Evolutionary conservation across 2,113 vertebrate genomes (phyloP), one percentile per base, ranked within the genome.

Genomic region (Talpa occidentalis): DNA sequence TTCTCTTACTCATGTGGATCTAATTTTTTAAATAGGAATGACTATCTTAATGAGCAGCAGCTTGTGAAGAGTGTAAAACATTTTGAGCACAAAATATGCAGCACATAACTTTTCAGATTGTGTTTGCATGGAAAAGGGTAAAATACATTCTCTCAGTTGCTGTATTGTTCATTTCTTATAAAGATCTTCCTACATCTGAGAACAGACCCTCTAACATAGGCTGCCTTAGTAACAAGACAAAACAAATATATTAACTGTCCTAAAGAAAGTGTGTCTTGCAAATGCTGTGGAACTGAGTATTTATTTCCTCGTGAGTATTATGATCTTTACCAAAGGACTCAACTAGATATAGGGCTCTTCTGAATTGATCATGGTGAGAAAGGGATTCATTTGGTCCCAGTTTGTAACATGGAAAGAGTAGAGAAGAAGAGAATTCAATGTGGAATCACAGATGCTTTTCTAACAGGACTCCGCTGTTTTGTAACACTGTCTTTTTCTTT

Each of bases 241-340:
- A 97, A 96, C 97, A 98, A 96, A 96, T 96, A 97, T 94, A 93
- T 97, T 98, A 98, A 98, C 98, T 98, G 97, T 98, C 98, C 98
- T 98, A 72, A 98, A 97, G 97, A 97, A 97, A 84, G 24, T 96
- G 96, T 90, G 97, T 98, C 97, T 97, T 98, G 96, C 97, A 98
- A 97, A 98, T 98, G 97, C 97, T 97, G 96, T 98, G 97, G 98
- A 98, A 97, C 96, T 98, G 97, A 98, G 88, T 98, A 98, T 98
- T 99, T 98, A 98, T 99, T 99, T 99, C 98, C 98, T 96, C 98
- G 97, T 98, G 98, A 98, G 98, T 98, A 98, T 99, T 98, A 98
- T 93, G 85, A 98, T 98, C 96, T 90, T 98, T 99, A 99, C 99
- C 99, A 99, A 99, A 99, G 99, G 98, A 98, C 97, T 98, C 96